Base-by-base conservation (phyloP, 2,888 invertebrate species). In the Horisme vitalbata region DNA sequence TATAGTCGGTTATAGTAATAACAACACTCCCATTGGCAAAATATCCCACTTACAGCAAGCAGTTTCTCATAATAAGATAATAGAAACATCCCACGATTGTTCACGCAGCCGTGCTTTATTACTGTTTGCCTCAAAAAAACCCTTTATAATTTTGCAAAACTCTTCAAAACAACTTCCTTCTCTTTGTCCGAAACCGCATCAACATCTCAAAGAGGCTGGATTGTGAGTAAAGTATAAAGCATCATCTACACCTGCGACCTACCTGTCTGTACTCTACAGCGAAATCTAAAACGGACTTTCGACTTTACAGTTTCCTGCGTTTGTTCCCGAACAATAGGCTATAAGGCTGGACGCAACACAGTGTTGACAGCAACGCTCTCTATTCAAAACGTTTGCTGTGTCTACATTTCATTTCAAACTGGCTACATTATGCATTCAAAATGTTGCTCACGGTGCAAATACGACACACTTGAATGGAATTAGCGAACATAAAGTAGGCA, bases 241-340 rank as follows among this genome's bases (percentile, higher is more conserved):
- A 23, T 34, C 31, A 35, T 44, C 35, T 32, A 82, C 84, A 87
- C 87, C 84, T 87, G 86, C 84, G 75, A 79, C 82, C 82, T 86
- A 86, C 87, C 88, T 87, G 86, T 69, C 81, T 79, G 85, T 74
- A 78, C n/a, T n/a, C n/a, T n/a, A n/a, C 76, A 63, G 79, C 80
- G 79, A 85, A 86, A 80, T 79, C 75, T 81, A 73, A 72, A 80
- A 78, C 78, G 75, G 78, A 80, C 83, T 86, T 83, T 82, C 83
- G 75, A 84, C 79, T 84, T 79, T 79, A 82, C 82, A 79, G 85
- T 88, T 88, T 89, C 89, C 89, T 87, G 85, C 79, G 77, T 85
- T 86, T 87, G 86, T 85, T 79, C 71, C 59, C 68, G 66, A 83
- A 89, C 87, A 88, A 89, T 87, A 73, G 84, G 72, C 80, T 60